Percentiles rank a stretch among this genome's conserved stretches.
phyloP scores from a whole-genome alignment of 2,113 vertebrate genomes.

The Callaeas wilsoni region DNA sequence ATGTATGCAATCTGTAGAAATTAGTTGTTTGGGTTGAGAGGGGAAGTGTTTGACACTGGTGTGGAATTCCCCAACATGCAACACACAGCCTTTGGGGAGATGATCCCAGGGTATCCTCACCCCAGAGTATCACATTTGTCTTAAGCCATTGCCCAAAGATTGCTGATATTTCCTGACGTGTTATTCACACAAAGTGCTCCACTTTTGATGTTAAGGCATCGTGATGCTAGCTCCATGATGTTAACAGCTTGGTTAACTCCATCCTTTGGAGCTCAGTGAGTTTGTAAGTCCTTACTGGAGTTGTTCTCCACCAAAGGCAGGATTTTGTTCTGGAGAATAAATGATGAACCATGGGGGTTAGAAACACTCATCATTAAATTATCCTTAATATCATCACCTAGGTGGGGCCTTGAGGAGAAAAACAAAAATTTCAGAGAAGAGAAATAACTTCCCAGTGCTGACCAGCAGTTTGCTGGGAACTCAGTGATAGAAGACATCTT shows the following conservation, averaged over 20 bases:
- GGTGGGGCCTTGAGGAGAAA: background rate
- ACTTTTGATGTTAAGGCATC: background rate
- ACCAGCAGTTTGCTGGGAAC: background rate
- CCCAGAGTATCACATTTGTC: background rate
- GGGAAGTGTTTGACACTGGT: background rate
- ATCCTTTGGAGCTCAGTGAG: background rate
- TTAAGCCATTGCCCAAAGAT: background rate
- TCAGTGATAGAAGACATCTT: background rate
- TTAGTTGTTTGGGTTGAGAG: background rate
- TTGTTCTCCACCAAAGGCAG: background rate
- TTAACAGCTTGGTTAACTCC: background rate
- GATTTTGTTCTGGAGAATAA: background rate
- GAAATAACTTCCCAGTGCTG: background rate
- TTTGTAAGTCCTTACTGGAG: background rate
- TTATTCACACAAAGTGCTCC: background rate
- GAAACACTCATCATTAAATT: background rate
- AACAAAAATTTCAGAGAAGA: background rate
- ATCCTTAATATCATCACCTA: background rate
- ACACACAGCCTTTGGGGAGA: background rate
- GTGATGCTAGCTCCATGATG: background rate
- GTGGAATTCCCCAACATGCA: background rate
- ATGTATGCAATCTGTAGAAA: background rate
- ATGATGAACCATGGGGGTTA: background rate
- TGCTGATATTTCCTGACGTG: background rate
- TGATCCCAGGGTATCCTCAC: background rate